A percentile compares a stretch with the other conserved stretches of the same genome.
Evolutionary conservation across 2,797 vertebrate species (phyloP).

Genomic region (Limosa lapponica): DNA sequence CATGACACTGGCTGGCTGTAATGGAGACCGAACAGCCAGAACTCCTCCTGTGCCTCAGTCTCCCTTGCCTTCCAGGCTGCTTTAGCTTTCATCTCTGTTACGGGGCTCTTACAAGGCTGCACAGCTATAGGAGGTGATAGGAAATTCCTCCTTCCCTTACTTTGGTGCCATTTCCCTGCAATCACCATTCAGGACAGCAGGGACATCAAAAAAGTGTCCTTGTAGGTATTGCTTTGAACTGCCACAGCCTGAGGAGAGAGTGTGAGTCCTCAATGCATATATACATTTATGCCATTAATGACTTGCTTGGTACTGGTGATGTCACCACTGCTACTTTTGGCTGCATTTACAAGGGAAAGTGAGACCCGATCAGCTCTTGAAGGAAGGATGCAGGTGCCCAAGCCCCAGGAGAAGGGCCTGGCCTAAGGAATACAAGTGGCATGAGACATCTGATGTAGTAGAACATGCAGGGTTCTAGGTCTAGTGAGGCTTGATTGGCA

Average conservation of each 20-base stretch:
- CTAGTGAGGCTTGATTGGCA: not conserved
- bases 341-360: not conserved
- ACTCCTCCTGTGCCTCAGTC: not conserved
- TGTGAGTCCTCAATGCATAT: not conserved
- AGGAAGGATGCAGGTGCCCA: not conserved
- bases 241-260: not conserved
- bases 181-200: not conserved
- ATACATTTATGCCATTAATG: not conserved
- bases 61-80: not conserved
- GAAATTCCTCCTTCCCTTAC: not conserved
- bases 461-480: not conserved
- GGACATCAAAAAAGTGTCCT: not conserved
- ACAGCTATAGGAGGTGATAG: not conserved
- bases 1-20: not conserved
- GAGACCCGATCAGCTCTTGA: not conserved
- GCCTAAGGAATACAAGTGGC: not conserved
- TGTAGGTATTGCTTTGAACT: not conserved
- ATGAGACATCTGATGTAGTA: not conserved
- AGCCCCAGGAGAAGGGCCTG: not conserved
- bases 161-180: not conserved
- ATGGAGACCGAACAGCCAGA: not conserved
- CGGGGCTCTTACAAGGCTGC: not conserved
- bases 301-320: not conserved
- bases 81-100: not conserved
- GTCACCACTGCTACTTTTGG: not conserved